phyloP scores from a whole-genome alignment of 2,797 vertebrate species.

The Ctenopoma multispine region DNA sequence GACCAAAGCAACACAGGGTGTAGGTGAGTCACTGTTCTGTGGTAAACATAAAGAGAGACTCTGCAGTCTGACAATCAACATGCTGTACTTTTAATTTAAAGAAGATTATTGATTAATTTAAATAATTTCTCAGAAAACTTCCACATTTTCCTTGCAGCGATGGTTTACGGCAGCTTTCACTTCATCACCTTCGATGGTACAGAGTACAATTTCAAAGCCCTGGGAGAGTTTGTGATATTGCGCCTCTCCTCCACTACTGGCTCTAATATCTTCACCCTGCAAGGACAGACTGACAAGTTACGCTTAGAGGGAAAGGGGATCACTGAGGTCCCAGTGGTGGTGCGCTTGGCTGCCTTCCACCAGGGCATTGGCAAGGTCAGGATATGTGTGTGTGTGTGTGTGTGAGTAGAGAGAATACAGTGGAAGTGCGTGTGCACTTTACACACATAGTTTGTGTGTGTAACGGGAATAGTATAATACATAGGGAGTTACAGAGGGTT shows the following conservation, averaged over 20 bases:
- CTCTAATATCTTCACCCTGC: conserved; percentile 89
- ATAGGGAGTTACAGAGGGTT: not conserved
- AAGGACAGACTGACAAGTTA: conserved; percentile 81
- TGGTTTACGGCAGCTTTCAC: conserved; percentile 86
- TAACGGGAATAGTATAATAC: not conserved
- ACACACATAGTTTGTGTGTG: not conserved
- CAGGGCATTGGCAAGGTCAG: conserved; percentile 88
- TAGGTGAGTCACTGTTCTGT: conserved; percentile 75
- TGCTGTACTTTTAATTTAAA: not conserved
- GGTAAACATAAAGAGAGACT: not conserved
- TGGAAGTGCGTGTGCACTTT: conserved; percentile 12
- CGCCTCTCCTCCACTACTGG: conserved; percentile 85
- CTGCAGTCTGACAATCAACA: not conserved
- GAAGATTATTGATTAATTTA: not conserved
- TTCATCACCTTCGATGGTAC: conserved; percentile 87
- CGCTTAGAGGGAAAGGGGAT: conserved; percentile 61
- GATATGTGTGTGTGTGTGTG: conserved; percentile 35
- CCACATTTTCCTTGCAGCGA: conserved; percentile 65
- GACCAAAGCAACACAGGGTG: conserved; percentile 69
- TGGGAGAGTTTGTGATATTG: conserved; percentile 86
- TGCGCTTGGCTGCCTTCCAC: conserved; percentile 86
- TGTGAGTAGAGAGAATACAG: not conserved
- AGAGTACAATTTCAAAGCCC: conserved; percentile 85
- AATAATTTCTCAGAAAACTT: too few species aligned
- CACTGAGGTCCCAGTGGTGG: conserved; percentile 78